A percentile compares a stretch with the other conserved stretches of the same genome.
phyloP scores from a whole-genome alignment of 35 echinoderm and acorn worm genomes.

The Holothuria glaberrima region DNA sequence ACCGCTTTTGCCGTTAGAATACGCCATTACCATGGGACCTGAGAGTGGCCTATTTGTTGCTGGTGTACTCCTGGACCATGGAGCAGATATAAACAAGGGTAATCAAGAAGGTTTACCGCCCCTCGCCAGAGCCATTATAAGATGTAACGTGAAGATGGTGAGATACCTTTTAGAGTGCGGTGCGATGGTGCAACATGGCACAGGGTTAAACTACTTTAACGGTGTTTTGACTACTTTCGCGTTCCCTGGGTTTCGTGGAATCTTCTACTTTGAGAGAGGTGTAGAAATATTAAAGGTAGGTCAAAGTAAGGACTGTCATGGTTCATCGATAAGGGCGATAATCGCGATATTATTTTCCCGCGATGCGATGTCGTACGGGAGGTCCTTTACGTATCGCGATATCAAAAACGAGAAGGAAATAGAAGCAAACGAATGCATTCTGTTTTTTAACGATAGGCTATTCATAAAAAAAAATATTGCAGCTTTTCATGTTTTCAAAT shows the following conservation, averaged over 20 bases:
- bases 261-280: slow-evolving; percentile 16
- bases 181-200: not conserved
- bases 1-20: slow-evolving; percentile 42
- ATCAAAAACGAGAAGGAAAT: too few species aligned
- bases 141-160: slow-evolving; percentile 26
- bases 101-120: not conserved
- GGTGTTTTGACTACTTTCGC: slow-evolving; percentile 17
- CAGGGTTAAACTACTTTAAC: not conserved
- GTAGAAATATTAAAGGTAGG: slow-evolving; percentile 51
- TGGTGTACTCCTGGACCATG: slow-evolving; percentile 27
- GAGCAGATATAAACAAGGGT: slow-evolving; percentile 33
- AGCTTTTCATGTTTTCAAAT: too few species aligned
- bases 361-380: too few species aligned
- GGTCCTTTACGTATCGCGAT: too few species aligned
- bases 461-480: too few species aligned
- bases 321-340: too few species aligned
- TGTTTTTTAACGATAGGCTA: too few species aligned
- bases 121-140: slow-evolving; percentile 46
- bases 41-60: slow-evolving; percentile 20
- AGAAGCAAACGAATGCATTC: too few species aligned
- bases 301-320: too few species aligned
- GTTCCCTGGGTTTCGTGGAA: slow-evolving; percentile 14
- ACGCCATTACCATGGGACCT: slow-evolving; percentile 32
- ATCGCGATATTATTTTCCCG: too few species aligned
- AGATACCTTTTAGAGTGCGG: slow-evolving; percentile 33